phyloP scores from a whole-genome alignment of 2,113 vertebrate genomes.

The Colaptes auratus region DNA sequence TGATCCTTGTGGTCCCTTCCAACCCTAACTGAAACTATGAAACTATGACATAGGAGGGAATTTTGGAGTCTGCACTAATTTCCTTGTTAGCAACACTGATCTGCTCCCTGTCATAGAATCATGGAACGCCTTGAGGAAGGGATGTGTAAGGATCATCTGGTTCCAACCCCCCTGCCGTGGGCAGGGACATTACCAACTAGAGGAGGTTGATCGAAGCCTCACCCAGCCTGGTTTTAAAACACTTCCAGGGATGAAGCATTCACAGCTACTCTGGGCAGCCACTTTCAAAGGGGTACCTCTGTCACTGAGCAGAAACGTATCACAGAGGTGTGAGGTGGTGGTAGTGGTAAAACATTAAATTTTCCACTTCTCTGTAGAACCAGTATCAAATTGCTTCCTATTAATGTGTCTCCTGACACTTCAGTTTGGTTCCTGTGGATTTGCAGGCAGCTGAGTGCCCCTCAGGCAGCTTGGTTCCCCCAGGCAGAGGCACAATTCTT shows the following conservation, averaged over 20 bases:
- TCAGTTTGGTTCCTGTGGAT: not conserved
- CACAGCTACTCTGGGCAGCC: too few species aligned
- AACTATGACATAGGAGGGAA: not conserved
- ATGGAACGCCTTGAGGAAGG: too few species aligned
- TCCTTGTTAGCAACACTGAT: not conserved
- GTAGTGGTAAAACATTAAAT: not conserved
- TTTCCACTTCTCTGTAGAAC: not conserved
- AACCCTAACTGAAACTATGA: too few species aligned
- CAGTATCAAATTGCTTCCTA: not conserved
- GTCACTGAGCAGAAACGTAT: not conserved
- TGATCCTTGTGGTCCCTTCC: too few species aligned
- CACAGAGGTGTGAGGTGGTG: not conserved
- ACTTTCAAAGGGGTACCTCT: not conserved
- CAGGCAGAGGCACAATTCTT: not conserved
- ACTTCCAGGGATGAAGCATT: too few species aligned
- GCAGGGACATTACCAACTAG: too few species aligned
- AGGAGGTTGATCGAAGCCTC: too few species aligned
- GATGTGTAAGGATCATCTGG: too few species aligned
- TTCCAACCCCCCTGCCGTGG: too few species aligned
- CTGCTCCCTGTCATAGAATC: not conserved
- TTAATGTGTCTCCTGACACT: not conserved
- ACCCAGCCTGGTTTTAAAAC: too few species aligned
- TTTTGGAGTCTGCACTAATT: not conserved
- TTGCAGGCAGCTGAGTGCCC: not conserved
- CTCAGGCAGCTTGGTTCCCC: not conserved